Conservation (phyloP, 2,888 invertebrate species). For the Hydropsyche betteni region DNA sequence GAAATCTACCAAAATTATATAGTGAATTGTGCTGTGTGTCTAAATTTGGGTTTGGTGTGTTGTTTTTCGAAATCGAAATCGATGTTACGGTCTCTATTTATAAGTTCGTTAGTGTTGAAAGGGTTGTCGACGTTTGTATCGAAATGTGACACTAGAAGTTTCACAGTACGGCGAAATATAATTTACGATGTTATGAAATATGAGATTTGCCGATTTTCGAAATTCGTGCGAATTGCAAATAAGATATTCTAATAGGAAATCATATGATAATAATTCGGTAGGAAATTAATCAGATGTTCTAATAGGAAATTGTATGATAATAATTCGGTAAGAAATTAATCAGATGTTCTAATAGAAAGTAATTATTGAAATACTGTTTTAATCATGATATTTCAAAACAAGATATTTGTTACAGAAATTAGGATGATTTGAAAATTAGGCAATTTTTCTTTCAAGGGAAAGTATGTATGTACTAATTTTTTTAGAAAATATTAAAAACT, state of each 20-base stretch:
- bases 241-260: too few relatives aligned
- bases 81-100: background rate
- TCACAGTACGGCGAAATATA: background rate
- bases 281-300: too few relatives aligned
- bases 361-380: too few relatives aligned
- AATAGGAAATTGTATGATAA: too few relatives aligned
- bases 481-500: background rate
- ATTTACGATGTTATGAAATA: too few relatives aligned
- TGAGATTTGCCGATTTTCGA: too few relatives aligned
- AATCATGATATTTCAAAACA: background rate
- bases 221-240: too few relatives aligned
- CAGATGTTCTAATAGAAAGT: too few relatives aligned
- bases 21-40: background rate
- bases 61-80: background rate
- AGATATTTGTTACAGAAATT: background rate
- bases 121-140: conserved; percentile 18
- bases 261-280: too few relatives aligned
- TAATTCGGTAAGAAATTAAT: too few relatives aligned
- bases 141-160: conserved; percentile 17
- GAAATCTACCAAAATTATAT: too few relatives aligned
- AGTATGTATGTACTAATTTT: too few relatives aligned
- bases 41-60: background rate
- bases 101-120: conserved; percentile 14
- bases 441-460: background rate
- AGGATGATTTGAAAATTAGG: background rate